Evolutionary conservation across 2,888 invertebrate species (phyloP).

Genomic region (Seira ritae): DNA sequence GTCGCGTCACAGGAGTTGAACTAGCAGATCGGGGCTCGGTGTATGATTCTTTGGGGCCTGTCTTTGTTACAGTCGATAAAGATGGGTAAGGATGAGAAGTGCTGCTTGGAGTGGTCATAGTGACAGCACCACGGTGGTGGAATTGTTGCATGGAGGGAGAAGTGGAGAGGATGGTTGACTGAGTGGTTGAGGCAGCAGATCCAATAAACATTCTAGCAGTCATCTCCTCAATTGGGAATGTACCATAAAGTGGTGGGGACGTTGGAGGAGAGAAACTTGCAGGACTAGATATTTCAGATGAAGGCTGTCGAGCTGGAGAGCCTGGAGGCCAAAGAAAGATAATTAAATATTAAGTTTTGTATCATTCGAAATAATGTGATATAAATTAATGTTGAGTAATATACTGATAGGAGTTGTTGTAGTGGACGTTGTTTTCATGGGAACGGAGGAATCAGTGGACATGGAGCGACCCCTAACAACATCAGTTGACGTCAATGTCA

Average conservation of each 20-base stretch:
- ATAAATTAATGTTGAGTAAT: too few relatives aligned
- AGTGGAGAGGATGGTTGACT: slow-evolving; percentile 80
- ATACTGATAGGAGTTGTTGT: slow-evolving; percentile 65
- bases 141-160: slow-evolving; percentile 75
- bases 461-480: slow-evolving; percentile 58
- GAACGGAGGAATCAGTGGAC: slow-evolving; percentile 65
- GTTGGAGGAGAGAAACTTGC: slow-evolving; percentile 67
- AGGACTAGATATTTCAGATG: slow-evolving; percentile 66
- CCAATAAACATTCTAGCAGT: slow-evolving; percentile 70
- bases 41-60: slow-evolving; percentile 21
- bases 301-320: slow-evolving; percentile 66
- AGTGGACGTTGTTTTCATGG: slow-evolving; percentile 56
- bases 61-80: not conserved
- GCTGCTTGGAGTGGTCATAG: slow-evolving; percentile 37
- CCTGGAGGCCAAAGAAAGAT: slow-evolving; percentile 43
- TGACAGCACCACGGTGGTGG: slow-evolving; percentile 42
- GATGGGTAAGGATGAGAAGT: slow-evolving; percentile 32
- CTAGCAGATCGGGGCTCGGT: slow-evolving; percentile 37
- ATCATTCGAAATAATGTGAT: too few relatives aligned
- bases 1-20: slow-evolving; percentile 43
- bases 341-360: slow-evolving; percentile 4
- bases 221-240: slow-evolving; percentile 72
- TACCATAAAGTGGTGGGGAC: slow-evolving; percentile 64
- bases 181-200: slow-evolving; percentile 79
- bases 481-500: not conserved